A percentile compares a stretch with the other conserved stretches of the same genome.
phyloP scores from a whole-genome alignment of 2,888 invertebrate genomes.

The Pedicia rivosa region DNA sequence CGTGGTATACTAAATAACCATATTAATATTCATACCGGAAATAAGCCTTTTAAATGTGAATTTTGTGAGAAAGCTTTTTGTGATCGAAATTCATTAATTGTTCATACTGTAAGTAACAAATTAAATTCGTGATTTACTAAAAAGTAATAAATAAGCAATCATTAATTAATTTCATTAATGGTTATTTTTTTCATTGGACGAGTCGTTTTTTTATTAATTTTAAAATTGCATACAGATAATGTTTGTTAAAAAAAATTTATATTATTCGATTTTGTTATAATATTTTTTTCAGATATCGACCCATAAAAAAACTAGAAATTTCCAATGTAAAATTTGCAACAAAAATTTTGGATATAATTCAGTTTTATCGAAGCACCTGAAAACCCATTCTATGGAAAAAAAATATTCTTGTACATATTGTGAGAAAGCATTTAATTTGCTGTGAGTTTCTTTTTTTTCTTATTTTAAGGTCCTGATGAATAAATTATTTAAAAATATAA shows the following conservation, averaged over 20 bases:
- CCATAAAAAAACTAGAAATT: slow-evolving; percentile 10
- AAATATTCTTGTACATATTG: background rate
- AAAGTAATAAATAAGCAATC: too few relatives aligned
- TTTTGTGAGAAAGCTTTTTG: slow-evolving; percentile 10
- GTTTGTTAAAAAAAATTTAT: too few relatives aligned
- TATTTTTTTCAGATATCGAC: too few relatives aligned
- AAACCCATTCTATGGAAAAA: slow-evolving; percentile 2
- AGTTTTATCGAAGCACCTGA: slow-evolving; percentile 6
- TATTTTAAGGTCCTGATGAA: too few relatives aligned
- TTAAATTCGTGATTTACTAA: too few relatives aligned
- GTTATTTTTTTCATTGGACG: too few relatives aligned
- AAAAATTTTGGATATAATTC: slow-evolving; percentile 11
- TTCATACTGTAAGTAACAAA: slow-evolving; percentile 12
- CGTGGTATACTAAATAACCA: slow-evolving; percentile 9
- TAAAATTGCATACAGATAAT: too few relatives aligned
- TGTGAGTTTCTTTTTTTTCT: too few relatives aligned
- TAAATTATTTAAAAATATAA: too few relatives aligned
- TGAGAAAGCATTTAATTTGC: slow-evolving; percentile 4
- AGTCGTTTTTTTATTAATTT: too few relatives aligned
- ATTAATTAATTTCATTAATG: too few relatives aligned
- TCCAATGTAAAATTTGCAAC: slow-evolving; percentile 11
- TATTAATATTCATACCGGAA: slow-evolving; percentile 11
- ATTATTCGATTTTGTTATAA: too few relatives aligned
- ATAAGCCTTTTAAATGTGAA: slow-evolving; percentile 11
- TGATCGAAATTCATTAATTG: slow-evolving; percentile 10